Percentiles rank a stretch among this genome's conserved stretches.
phyloP scores from a whole-genome alignment of 2,888 invertebrate genomes.

The Rugalucina vietnamica region DNA sequence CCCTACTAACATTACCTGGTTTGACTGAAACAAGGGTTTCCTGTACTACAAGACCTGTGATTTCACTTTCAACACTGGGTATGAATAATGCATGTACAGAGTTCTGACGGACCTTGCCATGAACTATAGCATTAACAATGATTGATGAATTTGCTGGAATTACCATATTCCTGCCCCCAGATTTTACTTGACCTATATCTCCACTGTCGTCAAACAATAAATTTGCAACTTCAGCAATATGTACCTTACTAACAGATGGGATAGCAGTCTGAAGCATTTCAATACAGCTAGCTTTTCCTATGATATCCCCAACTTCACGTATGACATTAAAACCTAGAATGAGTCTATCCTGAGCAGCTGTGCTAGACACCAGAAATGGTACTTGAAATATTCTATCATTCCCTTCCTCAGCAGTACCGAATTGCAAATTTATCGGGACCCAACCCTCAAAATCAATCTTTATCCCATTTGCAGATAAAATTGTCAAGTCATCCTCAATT shows the following conservation, averaged over 20 bases:
- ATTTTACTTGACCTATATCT: background rate
- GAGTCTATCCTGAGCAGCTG: slow-evolving; percentile 1
- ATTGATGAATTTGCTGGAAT: background rate
- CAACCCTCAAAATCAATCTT: slow-evolving; percentile 20
- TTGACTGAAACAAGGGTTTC: slow-evolving; percentile 8
- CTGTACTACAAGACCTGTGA: background rate
- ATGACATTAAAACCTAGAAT: slow-evolving; percentile 50
- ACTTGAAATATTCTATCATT: background rate
- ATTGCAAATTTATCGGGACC: slow-evolving; percentile 2
- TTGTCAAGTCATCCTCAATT: background rate
- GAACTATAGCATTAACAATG: background rate
- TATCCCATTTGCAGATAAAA: slow-evolving; percentile 11
- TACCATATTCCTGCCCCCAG: background rate
- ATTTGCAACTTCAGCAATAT: background rate
- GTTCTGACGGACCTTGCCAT: background rate
- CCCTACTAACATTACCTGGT: background rate
- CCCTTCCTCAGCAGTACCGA: background rate
- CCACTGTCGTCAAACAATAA: background rate
- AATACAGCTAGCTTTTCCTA: background rate
- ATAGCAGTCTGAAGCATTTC: background rate
- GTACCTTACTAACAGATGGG: background rate
- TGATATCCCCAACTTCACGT: background rate
- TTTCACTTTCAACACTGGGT: background rate
- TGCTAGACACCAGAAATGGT: slow-evolving; percentile 31
- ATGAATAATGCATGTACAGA: background rate